Base-by-base conservation (phyloP, 2,113 vertebrate genomes). In the Dicaeum eximium region DNA sequence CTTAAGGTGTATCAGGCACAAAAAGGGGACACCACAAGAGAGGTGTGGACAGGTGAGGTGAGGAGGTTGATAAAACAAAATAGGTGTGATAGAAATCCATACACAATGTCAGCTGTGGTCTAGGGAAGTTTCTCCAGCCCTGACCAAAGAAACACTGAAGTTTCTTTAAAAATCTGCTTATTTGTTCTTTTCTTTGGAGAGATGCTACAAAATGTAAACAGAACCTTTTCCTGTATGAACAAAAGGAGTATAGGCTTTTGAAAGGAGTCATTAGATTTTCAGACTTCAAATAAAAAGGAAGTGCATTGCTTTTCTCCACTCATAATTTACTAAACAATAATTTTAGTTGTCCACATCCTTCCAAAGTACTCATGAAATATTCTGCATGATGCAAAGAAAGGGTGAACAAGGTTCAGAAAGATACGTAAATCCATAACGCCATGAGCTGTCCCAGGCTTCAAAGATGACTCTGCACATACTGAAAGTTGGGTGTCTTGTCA, bases 141-240 rank as follows among this genome's bases (percentile, higher is more conserved):
- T 80, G 35, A 64, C 8, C 0, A 0, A n/a, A 61, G 5, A 18
- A 91, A 66, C 0, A 5, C 10, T 44, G 9, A 81, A 48, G 7
- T 35, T 74, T 35, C 23, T 79, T 66, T 3, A 85, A 70, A 73
- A 50, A 31, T n/a, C 40, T 19, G 22, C 77, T 44, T 13, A 31
- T 60, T 86, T 19, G 38, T n/a, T 62, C 21, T 44, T 64, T 74
- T 42, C 23, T 70, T 72, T 70, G 51, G 28, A 80, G 56, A 81
- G 67, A 31, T 40, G 22, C 25, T 65, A 27, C 10, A 42, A 53
- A 71, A 65, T 42, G 60, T 38, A 38, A 86, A 9, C 13, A 58
- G n/a, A 60, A 53, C 17, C 15, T 57, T 69, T 69, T 66, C 50
- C 74, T 50, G 11, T 22, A 48, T 2, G 16, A 73, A 42, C 11